These are phyloP conservation scores for Drosophila pectinifera DNA, from an alignment of 1,140 invertebrate genomes.

Conservation along the genomic window DNA sequence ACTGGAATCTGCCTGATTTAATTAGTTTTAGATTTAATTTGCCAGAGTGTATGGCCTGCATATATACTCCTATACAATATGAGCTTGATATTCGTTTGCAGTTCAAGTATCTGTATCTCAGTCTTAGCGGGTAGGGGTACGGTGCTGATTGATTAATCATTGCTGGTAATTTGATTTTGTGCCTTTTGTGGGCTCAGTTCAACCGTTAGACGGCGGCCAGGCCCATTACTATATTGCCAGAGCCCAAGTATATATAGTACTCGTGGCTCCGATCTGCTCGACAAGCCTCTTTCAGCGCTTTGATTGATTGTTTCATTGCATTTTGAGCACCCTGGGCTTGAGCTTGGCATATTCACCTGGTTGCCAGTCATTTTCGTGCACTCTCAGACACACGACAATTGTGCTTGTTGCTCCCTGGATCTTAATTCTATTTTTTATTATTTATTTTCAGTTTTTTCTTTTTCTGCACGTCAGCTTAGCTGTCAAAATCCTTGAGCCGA, in stretches of 20 bases:
- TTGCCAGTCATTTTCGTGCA: slow-evolving; percentile 47
- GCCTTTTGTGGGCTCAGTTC: slow-evolving; percentile 64
- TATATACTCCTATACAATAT: not conserved
- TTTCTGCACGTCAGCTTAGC: slow-evolving; percentile 76
- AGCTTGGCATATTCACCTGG: slow-evolving; percentile 70
- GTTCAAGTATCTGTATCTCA: slow-evolving; percentile 19
- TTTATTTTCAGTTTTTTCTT: slow-evolving; percentile 8
- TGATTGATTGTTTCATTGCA: slow-evolving; percentile 83
- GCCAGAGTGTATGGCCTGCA: slow-evolving; percentile 32
- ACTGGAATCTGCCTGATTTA: not conserved
- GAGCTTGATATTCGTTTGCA: slow-evolving; percentile 28
- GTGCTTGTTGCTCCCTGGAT: slow-evolving; percentile 44
- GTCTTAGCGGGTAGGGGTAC: slow-evolving; percentile 6
- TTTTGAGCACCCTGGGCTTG: slow-evolving; percentile 61
- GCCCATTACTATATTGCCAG: slow-evolving; percentile 13
- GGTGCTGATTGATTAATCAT: slow-evolving; percentile 82
- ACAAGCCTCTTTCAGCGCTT: slow-evolving; percentile 74
- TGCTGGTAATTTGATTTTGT: slow-evolving; percentile 81
- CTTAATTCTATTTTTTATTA: slow-evolving; percentile 32
- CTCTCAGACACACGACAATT: slow-evolving; percentile 54
- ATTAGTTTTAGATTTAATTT: slow-evolving; percentile 2
- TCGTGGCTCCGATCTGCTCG: slow-evolving; percentile 27
- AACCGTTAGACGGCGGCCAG: slow-evolving; percentile 64
- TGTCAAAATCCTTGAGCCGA: slow-evolving; percentile 78
- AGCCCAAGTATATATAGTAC: slow-evolving; percentile 6